phyloP scores from a whole-genome alignment of 2,888 invertebrate genomes.

The Periphyllus acericola region DNA sequence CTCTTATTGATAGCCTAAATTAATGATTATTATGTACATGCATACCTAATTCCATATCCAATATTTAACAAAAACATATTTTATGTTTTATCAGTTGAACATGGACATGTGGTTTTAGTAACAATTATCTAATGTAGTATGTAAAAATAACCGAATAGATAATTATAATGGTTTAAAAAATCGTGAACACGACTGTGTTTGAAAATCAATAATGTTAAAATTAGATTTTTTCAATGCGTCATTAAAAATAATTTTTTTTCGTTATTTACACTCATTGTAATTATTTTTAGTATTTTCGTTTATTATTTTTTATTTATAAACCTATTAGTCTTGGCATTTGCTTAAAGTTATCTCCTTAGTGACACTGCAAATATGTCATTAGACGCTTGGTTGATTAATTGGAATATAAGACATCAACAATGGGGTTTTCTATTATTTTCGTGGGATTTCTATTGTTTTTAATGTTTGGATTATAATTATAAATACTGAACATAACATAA shows the following conservation, averaged over 20 bases:
- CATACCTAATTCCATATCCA: neutral
- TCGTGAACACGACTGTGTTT: neutral
- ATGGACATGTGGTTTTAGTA: neutral
- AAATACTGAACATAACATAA: too few species aligned
- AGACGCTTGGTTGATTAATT: neutral
- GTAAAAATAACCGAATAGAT: neutral
- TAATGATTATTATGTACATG: neutral
- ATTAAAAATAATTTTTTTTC: neutral
- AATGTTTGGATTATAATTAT: too few species aligned
- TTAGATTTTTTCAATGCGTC: neutral
- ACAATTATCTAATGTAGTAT: neutral
- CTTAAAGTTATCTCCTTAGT: neutral
- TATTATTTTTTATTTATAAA: neutral
- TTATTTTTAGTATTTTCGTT: neutral
- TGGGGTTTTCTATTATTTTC: too few species aligned
- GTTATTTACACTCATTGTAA: neutral
- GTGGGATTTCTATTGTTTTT: too few species aligned
- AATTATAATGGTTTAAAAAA: neutral
- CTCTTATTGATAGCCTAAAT: neutral
- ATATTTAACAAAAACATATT: neutral
- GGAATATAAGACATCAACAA: neutral
- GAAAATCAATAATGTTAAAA: neutral
- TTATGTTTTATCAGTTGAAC: neutral
- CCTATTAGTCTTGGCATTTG: neutral
- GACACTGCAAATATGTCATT: neutral